These are phyloP conservation scores for Carapus acus DNA, from an alignment of 2,797 vertebrate genomes.

Conservation along the genomic window DNA sequence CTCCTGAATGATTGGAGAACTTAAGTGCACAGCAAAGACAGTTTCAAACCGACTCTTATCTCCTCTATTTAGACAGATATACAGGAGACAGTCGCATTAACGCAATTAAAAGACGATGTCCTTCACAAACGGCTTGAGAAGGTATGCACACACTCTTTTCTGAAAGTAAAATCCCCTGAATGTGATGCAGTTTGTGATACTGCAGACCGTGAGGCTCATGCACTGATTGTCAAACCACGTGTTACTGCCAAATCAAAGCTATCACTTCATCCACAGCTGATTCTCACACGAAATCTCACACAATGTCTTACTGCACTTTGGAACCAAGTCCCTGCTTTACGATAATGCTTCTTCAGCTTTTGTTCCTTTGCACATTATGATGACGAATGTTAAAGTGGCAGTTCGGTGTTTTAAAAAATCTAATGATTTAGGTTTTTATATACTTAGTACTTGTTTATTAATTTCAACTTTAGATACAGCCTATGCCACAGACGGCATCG, in stretches of 20 bases:
- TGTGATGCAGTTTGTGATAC: background rate
- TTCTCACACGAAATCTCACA: conserved; percentile 46
- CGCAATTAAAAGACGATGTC: background rate
- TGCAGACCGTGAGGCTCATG: background rate
- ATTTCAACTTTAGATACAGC: conserved; percentile 61
- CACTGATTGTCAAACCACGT: background rate
- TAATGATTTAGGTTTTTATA: conserved; percentile 13
- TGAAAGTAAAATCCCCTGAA: background rate
- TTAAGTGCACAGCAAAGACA: background rate
- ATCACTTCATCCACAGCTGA: background rate
- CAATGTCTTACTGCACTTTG: conserved; percentile 47
- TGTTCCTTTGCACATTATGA: conserved; percentile 21
- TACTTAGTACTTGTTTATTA: conserved; percentile 15
- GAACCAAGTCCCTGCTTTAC: conserved; percentile 38
- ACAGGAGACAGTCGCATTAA: background rate
- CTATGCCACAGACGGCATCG: conserved; percentile 73
- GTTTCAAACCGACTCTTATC: too few species aligned
- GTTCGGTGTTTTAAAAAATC: background rate
- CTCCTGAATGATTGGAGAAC: background rate
- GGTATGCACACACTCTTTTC: background rate
- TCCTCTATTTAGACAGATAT: background rate
- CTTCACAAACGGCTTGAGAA: background rate
- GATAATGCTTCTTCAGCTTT: conserved; percentile 22
- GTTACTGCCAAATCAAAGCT: background rate
- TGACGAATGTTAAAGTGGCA: conserved; percentile 14